Conservation (phyloP, 2,797 vertebrate genomes). For the Petrocephalus sullivani region DNA sequence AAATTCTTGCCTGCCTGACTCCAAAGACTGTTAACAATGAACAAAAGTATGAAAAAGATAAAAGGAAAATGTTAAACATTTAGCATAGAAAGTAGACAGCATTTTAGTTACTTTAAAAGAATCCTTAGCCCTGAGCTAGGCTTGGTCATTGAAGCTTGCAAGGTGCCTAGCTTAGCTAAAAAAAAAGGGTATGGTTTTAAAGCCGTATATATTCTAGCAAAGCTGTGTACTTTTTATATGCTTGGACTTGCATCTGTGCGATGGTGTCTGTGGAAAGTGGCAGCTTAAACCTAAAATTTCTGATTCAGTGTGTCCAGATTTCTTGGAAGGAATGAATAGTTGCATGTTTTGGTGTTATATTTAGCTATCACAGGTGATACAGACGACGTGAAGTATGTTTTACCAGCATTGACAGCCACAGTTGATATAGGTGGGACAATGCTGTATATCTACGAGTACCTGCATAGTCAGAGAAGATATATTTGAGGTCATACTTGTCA, state of each 20-base stretch:
- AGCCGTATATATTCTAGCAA: not conserved
- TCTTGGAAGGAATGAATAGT: not conserved
- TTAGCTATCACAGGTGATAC: not conserved
- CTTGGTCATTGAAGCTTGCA: not conserved
- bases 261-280: not conserved
- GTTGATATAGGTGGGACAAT: not conserved
- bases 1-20: not conserved
- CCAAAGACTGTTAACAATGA: not conserved
- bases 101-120: not conserved
- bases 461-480: not conserved
- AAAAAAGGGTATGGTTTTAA: not conserved
- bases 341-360: not conserved
- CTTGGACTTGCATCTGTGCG: not conserved
- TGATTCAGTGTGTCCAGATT: not conserved
- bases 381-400: not conserved
- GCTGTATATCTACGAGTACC: not conserved
- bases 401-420: not conserved
- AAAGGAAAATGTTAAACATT: not conserved
- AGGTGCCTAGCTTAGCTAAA: not conserved
- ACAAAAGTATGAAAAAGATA: not conserved
- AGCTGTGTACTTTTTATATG: not conserved
- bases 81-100: not conserved
- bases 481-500: not conserved
- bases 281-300: not conserved
- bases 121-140: not conserved